Evolutionary conservation across 2,113 vertebrate genomes (phyloP).

Genomic region (Stigmatopora argus): DNA sequence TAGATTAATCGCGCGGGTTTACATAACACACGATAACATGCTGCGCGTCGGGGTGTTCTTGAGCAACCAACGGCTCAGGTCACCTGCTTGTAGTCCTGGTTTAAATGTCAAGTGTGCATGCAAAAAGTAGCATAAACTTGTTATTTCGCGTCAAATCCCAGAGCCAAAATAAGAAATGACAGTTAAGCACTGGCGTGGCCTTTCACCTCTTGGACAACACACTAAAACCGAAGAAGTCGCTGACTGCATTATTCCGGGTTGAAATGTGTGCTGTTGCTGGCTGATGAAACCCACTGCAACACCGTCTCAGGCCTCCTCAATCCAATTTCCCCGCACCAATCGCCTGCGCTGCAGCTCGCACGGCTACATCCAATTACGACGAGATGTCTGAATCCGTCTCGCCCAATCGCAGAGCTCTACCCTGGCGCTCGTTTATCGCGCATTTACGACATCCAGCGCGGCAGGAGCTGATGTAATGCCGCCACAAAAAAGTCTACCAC

Average conservation of each 20-base stretch:
- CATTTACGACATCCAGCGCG: slow-evolving; percentile 12
- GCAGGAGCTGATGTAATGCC: slow-evolving; percentile 5
- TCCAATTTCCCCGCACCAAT: slow-evolving; percentile 49
- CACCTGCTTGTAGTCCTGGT: background rate
- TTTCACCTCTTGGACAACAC: background rate
- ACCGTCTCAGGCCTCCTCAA: slow-evolving; percentile 39
- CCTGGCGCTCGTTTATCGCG: slow-evolving; percentile 10
- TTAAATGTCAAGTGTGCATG: slow-evolving; percentile 36
- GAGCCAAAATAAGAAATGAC: slow-evolving; percentile 10
- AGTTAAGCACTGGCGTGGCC: background rate
- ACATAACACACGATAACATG: slow-evolving; percentile 56
- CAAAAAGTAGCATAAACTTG: slow-evolving; percentile 38
- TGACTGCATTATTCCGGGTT: slow-evolving; percentile 35
- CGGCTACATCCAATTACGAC: slow-evolving; percentile 37
- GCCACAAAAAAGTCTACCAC: background rate
- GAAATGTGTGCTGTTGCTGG: slow-evolving; percentile 51
- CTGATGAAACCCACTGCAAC: slow-evolving; percentile 67
- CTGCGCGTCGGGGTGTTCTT: slow-evolving; percentile 29
- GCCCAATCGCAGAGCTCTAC: slow-evolving; percentile 32
- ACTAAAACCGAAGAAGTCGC: slow-evolving; percentile 17
- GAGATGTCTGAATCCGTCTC: slow-evolving; percentile 1
- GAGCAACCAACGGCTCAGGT: slow-evolving; percentile 32
- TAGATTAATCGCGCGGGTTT: slow-evolving; percentile 51
- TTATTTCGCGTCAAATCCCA: background rate
- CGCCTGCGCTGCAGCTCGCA: slow-evolving; percentile 7